Conservation (phyloP, 2,888 invertebrate species). For the Nemotelus nigrinus region DNA sequence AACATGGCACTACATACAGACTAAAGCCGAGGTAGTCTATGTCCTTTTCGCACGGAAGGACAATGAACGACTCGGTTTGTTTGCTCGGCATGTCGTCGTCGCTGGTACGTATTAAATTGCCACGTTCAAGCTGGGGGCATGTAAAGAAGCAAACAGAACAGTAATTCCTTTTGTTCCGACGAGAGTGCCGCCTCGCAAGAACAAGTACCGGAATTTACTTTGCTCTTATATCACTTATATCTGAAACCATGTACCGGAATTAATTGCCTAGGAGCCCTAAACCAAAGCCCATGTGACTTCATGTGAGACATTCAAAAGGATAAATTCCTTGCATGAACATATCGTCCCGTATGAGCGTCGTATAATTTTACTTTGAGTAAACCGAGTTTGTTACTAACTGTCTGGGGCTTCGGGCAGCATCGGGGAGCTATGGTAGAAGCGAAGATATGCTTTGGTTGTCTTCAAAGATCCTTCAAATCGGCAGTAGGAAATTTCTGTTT, state of each 20-base stretch:
- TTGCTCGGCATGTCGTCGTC: not conserved
- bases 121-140: not conserved
- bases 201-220: not conserved
- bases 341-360: not conserved
- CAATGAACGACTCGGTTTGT: not conserved
- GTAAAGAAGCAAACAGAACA: not conserved
- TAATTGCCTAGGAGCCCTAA: not conserved
- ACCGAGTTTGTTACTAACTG: not conserved
- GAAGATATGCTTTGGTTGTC: not conserved
- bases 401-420: not conserved
- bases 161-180: not conserved
- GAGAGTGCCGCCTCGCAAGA: not conserved
- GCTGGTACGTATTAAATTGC: not conserved
- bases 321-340: not conserved
- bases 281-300: not conserved
- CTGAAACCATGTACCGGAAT: not conserved
- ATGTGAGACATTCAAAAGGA: not conserved
- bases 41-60: not conserved
- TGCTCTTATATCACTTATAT: slow-evolving; percentile 3
- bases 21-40: not conserved
- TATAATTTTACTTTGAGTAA: not conserved
- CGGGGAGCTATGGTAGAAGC: not conserved
- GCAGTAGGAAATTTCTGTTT: not conserved
- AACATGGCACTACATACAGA: not conserved
- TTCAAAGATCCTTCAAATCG: not conserved